Conservation (phyloP, 53 echinoderm and acorn worm species). For the Luidia sarsii region DNA sequence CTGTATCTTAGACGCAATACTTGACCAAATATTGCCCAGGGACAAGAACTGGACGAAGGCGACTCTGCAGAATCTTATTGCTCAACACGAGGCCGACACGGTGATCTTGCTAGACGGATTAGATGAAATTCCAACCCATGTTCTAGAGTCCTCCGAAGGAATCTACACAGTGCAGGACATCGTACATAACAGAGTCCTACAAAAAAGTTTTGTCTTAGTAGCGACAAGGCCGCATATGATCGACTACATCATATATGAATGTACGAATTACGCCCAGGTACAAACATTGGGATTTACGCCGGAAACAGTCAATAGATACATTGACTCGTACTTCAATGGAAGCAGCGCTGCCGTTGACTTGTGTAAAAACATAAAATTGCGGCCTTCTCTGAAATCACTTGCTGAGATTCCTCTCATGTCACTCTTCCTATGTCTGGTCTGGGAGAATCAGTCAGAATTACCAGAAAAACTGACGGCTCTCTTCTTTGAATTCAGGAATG, state of each 20-base stretch:
- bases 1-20: slow-evolving; percentile 11
- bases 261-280: not conserved
- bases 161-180: slow-evolving; percentile 2
- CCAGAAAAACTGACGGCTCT: not conserved
- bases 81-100: not conserved
- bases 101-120: slow-evolving; percentile 7
- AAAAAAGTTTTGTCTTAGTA: slow-evolving; percentile 4
- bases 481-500: not conserved
- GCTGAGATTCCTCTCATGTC: slow-evolving; percentile 1
- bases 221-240: slow-evolving; percentile 20
- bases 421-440: not conserved
- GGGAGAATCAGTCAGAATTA: not conserved
- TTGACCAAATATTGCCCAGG: slow-evolving; percentile 1
- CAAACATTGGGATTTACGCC: not conserved
- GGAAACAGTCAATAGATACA: not conserved
- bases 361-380: not conserved
- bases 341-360: not conserved
- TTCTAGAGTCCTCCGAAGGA: not conserved
- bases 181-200: slow-evolving; percentile 2
- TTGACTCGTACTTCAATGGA: not conserved
- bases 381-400: not conserved
- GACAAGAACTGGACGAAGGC: not conserved
- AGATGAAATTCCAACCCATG: not conserved
- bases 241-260: not conserved
- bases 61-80: not conserved